phyloP scores from a whole-genome alignment of 2,797 vertebrate species.

The Pseudomugil gertrudae region DNA sequence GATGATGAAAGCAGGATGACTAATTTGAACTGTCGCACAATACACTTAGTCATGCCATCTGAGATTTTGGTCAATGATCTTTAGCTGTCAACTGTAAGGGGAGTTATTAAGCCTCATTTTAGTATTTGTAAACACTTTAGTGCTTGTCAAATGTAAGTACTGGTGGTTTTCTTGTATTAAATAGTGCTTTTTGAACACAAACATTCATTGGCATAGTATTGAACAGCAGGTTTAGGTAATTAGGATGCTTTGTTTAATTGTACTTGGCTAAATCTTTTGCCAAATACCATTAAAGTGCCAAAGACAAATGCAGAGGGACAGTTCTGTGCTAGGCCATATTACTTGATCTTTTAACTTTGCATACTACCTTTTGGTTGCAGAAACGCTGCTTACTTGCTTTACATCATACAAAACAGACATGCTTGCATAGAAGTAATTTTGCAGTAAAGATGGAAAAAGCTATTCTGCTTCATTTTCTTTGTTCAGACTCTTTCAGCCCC shows the following conservation, averaged over 20 bases:
- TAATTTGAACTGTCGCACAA: too few relatives aligned
- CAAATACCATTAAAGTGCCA: too few relatives aligned
- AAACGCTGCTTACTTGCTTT: constrained; percentile 8
- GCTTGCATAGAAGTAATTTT: constrained; percentile 35
- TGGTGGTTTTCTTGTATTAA: too few relatives aligned
- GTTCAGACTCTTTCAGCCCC: constrained; percentile 10
- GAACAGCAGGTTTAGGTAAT: constrained; percentile 34
- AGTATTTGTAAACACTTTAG: too few relatives aligned
- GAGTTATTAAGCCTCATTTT: too few relatives aligned
- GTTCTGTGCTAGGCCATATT: constrained; percentile 28
- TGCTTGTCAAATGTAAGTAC: too few relatives aligned
- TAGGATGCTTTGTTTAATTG: constrained; percentile 28
- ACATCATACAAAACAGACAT: constrained; percentile 29
- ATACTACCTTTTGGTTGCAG: constrained; percentile 18
- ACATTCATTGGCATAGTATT: not conserved
- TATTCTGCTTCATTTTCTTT: constrained; percentile 25
- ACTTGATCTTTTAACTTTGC: constrained; percentile 38
- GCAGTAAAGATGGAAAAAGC: constrained; percentile 13
- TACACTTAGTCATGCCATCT: too few relatives aligned
- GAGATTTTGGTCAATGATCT: not conserved
- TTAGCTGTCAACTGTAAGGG: too few relatives aligned
- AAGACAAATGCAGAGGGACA: constrained; percentile 23
- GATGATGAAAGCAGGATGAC: too few relatives aligned
- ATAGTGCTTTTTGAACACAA: not conserved
- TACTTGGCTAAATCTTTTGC: constrained; percentile 26